These are phyloP conservation scores for Endotricha flammealis DNA, from an alignment of 2,888 invertebrate species.

Conservation along the genomic window DNA sequence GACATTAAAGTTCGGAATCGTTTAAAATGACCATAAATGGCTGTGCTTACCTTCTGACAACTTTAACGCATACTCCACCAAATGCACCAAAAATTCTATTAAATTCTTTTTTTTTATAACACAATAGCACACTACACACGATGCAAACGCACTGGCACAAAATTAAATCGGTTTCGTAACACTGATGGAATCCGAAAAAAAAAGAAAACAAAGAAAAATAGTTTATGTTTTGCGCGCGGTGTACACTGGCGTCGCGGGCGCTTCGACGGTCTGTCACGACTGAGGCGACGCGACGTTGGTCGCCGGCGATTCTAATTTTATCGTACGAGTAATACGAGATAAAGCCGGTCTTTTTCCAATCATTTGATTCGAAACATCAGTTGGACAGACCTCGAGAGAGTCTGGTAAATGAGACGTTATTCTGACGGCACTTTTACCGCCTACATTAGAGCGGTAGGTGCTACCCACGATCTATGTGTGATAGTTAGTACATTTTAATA, in stretches of 20 bases:
- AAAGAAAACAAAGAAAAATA: constrained; percentile 46
- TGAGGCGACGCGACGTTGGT: constrained; percentile 32
- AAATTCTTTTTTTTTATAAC: constrained; percentile 8
- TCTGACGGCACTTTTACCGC: constrained; percentile 9
- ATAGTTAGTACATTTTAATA: too few species aligned
- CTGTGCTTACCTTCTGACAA: constrained; percentile 15
- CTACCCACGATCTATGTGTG: background rate
- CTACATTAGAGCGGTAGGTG: background rate
- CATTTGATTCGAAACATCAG: constrained; percentile 58
- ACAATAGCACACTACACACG: constrained; percentile 14
- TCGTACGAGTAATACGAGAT: constrained; percentile 74
- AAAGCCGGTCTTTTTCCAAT: constrained; percentile 69
- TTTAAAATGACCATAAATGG: constrained; percentile 15
- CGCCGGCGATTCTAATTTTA: constrained; percentile 69
- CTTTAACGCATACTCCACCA: constrained; percentile 18
- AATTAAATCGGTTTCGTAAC: constrained; percentile 43
- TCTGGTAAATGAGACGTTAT: constrained; percentile 19
- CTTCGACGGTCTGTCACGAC: constrained; percentile 31
- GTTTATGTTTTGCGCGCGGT: constrained; percentile 32
- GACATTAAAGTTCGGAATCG: too few species aligned
- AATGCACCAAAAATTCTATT: constrained; percentile 10
- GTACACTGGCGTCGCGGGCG: constrained; percentile 39
- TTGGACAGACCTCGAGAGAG: constrained; percentile 36
- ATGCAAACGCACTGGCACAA: constrained; percentile 47
- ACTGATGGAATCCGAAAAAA: constrained; percentile 38